Evolutionary conservation across 1,140 invertebrate genomes (phyloP), one percentile per base, ranked within the genome.

Genomic region (Oncopodura yosiiana): DNA sequence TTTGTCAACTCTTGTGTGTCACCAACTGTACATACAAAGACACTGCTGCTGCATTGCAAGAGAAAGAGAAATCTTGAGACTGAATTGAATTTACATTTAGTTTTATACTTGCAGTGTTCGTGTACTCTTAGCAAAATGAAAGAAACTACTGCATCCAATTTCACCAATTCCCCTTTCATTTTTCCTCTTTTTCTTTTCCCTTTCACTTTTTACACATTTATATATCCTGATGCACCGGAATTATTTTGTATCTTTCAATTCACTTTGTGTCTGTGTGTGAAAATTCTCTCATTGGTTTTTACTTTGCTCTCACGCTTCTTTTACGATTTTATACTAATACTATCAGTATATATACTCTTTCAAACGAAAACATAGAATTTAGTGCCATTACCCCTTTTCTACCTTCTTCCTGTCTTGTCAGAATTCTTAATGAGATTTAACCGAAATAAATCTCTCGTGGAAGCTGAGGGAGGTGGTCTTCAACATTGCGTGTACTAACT

Each of bases 351-450:
- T 39, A 11, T 41, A 16, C 32, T n/a, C 8, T 34, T 34, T n/a
- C n/a, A 8, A 34, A 8, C 37, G 14, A 21, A 42, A n/a, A 42
- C 12, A 12, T 18, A 30, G 16, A 16, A 34, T 3, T 18, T 16
- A 51, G 18, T 42, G n/a, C 18, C 21, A 6, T 27, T 41, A n/a
- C 38, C 14, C 16, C 32, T 23, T 39, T 38, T 41, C 24, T 30
- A 11, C 19, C 26, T 42, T 18, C 19, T 37, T 26, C 9, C 38
- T 21, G 11, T 26, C 46, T 37, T 55, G 53, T 49, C 53, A 49
- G 53, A 49, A 49, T 55, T 34, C 36, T 55, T 55, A 55, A 55
- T 55, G 53, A 55, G 53, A 55, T 55, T 55, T 55, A 55, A 48
- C 29, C 29, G 53, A 49, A 55, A 55, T 55, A 55, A 55, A 55